Conservation (phyloP, 2,888 invertebrate genomes). For the Frankliniella intonsa region DNA sequence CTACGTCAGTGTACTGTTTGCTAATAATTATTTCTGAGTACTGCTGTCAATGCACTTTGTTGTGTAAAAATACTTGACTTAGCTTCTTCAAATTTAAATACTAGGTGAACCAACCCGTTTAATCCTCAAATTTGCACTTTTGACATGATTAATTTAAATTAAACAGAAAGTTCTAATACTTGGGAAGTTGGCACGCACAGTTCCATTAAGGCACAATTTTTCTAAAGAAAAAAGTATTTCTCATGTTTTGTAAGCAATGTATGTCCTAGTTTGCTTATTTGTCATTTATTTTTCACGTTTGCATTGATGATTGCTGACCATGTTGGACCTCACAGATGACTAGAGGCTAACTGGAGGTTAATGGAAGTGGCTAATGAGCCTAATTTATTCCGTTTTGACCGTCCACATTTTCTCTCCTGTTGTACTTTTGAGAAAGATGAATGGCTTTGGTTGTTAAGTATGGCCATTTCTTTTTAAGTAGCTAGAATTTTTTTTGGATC, state of each 20-base stretch:
- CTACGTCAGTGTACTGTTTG: constrained; percentile 13
- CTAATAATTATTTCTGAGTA: background rate
- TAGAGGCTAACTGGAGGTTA: constrained; percentile 5
- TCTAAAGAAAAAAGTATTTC: background rate
- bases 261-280: background rate
- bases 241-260: constrained; percentile 14
- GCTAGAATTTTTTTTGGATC: constrained; percentile 15
- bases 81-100: no score
- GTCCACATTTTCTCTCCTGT: constrained; percentile 1
- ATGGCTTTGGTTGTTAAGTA: constrained; percentile 13
- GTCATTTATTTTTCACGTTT: background rate
- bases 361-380: background rate
- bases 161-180: background rate
- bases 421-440: background rate
- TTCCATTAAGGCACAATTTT: constrained; percentile 25
- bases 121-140: background rate
- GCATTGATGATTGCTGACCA: constrained; percentile 4
- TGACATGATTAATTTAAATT: background rate
- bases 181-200: constrained; percentile 24
- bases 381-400: background rate
- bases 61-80: background rate
- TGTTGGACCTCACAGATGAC: constrained; percentile 6
- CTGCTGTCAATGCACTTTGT: background rate
- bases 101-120: background rate
- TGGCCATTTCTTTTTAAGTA: background rate